Conservation (phyloP, 2,797 vertebrate species). For the Danionella dracula region DNA sequence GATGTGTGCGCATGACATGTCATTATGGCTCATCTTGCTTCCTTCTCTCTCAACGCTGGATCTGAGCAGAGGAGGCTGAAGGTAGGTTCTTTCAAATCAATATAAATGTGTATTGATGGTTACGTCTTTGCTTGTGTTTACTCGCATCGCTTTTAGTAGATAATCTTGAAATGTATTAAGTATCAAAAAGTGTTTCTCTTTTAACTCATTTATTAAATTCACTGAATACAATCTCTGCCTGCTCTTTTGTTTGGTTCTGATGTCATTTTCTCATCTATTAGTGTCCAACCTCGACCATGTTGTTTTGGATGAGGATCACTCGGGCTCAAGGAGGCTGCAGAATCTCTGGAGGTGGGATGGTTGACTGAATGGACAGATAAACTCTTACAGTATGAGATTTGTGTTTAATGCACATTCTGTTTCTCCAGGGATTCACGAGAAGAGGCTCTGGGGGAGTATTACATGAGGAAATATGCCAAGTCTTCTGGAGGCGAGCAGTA, state of each 20-base stretch:
- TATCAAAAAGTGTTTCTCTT: too few species aligned
- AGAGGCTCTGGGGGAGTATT: constrained; percentile 91
- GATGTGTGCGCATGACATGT: constrained; percentile 71
- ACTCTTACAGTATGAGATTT: too few species aligned
- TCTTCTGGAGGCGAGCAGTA: constrained; percentile 75
- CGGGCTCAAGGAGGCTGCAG: constrained; percentile 85
- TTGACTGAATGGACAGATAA: not conserved
- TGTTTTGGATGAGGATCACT: constrained; percentile 88
- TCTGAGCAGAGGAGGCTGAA: constrained; percentile 84
- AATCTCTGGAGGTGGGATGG: constrained; percentile 85
- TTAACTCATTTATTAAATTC: too few species aligned
- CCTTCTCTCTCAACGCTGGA: constrained; percentile 43
- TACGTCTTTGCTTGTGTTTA: not conserved
- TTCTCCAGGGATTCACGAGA: constrained; percentile 82
- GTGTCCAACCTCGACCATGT: constrained; percentile 87
- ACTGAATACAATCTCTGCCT: not conserved
- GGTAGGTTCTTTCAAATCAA: constrained; percentile 59
- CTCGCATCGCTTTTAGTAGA: not conserved
- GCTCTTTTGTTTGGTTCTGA: not conserved
- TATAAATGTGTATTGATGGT: too few species aligned
- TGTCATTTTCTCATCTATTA: constrained; percentile 38
- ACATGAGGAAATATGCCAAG: constrained; percentile 97
- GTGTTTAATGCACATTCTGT: too few species aligned
- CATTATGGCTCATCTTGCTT: constrained; percentile 73
- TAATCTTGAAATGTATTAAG: too few species aligned